These are phyloP conservation scores for Elaphurus davidianus DNA, from an alignment of 2,113 vertebrate genomes.

Conservation along the genomic window DNA sequence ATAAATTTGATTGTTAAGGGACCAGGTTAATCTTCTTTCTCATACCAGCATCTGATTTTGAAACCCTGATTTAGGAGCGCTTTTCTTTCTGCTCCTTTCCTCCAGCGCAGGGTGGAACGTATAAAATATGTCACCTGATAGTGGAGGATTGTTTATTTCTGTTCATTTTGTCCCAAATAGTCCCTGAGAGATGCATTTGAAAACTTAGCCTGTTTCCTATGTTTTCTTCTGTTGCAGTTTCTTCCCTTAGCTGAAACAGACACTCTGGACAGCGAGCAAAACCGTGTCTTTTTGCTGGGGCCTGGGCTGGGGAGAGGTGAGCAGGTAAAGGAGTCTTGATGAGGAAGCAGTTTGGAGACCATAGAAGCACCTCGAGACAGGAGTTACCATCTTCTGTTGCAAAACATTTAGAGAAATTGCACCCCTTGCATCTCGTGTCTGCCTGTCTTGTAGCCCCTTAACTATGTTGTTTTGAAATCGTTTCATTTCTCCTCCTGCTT, in stretches of 20 bases:
- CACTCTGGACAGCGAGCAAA: constrained; percentile 55
- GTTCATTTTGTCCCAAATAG: constrained; percentile 77
- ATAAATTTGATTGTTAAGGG: constrained; percentile 85
- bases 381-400: not conserved
- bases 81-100: constrained; percentile 71
- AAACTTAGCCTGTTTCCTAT: constrained; percentile 75
- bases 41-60: constrained; percentile 75
- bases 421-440: not conserved
- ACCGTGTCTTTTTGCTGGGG: not conserved
- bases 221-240: constrained; percentile 72
- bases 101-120: constrained; percentile 62
- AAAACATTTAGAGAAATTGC: not conserved
- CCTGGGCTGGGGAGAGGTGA: not conserved
- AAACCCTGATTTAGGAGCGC: constrained; percentile 77
- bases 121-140: constrained; percentile 39
- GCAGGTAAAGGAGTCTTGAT: not conserved
- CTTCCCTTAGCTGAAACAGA: constrained; percentile 65
- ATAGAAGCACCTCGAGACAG: not conserved
- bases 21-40: constrained; percentile 81
- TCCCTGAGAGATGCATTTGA: constrained; percentile 77
- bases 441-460: not conserved
- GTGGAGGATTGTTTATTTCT: constrained; percentile 78
- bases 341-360: not conserved
- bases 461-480: not conserved
- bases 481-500: not conserved